These are phyloP conservation scores for Diglossa cyanea DNA, from an alignment of 2,797 vertebrate genomes.

Conservation along the genomic window DNA sequence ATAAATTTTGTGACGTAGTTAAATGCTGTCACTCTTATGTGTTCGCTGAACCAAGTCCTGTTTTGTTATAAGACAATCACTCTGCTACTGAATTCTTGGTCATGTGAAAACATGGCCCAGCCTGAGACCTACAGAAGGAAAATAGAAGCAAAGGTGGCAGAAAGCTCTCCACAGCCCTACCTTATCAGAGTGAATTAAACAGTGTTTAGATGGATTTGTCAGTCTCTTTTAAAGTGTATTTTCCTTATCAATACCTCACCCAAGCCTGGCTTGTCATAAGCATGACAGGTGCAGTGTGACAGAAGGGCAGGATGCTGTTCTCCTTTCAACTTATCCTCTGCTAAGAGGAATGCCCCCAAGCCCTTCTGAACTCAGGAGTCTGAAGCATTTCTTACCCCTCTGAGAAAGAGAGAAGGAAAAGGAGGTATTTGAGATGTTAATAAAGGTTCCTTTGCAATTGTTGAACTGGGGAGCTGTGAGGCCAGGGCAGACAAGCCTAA, in stretches of 20 bases:
- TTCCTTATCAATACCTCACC: neutral
- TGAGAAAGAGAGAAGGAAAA: slow-evolving; percentile 36
- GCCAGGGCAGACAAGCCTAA: neutral
- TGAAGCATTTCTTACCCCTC: slow-evolving; percentile 55
- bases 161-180: neutral
- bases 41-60: neutral
- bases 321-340: neutral
- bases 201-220: neutral
- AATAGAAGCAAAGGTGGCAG: neutral
- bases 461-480: slow-evolving; percentile 9
- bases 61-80: neutral
- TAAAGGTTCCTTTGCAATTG: slow-evolving; percentile 41
- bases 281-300: neutral
- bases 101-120: neutral
- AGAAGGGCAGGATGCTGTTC: neutral
- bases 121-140: neutral
- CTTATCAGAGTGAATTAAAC: neutral
- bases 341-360: neutral
- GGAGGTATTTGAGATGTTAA: slow-evolving; percentile 29
- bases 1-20: neutral
- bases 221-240: neutral
- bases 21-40: neutral
- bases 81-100: neutral
- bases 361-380: slow-evolving; percentile 63
- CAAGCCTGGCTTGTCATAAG: neutral